Percentiles rank a stretch among this genome's conserved stretches.
phyloP scores from a whole-genome alignment of 2,888 invertebrate genomes.

The Colletes collaris region DNA sequence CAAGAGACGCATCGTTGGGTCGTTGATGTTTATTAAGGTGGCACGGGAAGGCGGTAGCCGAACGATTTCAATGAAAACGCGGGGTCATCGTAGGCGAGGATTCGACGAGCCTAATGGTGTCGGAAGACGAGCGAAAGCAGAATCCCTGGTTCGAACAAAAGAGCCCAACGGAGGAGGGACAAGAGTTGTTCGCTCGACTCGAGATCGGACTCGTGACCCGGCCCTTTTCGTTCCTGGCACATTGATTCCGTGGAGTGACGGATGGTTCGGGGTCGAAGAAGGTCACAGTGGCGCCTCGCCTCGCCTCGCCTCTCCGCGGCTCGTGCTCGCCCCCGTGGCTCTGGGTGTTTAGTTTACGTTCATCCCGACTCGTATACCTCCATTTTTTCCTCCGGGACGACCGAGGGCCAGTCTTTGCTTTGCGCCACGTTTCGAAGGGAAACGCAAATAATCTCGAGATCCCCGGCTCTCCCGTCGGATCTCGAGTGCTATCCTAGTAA shows the following conservation, averaged over 20 bases:
- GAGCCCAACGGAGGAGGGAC: constrained; percentile 36
- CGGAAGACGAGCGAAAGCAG: constrained; percentile 29
- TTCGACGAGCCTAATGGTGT: constrained; percentile 59
- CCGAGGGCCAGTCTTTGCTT: constrained; percentile 48
- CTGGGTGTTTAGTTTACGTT: constrained; percentile 68
- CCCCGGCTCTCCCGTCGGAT: constrained; percentile 12
- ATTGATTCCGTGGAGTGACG: constrained; percentile 75
- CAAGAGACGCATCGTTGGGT: background rate
- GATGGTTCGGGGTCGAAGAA: constrained; percentile 71
- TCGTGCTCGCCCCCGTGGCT: constrained; percentile 49
- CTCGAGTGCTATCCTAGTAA: constrained; percentile 60
- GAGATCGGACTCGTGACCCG: constrained; percentile 72
- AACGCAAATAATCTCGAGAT: constrained; percentile 67
- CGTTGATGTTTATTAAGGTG: constrained; percentile 22
- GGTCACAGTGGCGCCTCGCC: constrained; percentile 72
- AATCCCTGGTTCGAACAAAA: constrained; percentile 55
- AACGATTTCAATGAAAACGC: constrained; percentile 48
- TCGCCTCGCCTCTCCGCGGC: too few species aligned
- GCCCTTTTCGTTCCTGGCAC: constrained; percentile 70
- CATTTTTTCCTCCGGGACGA: constrained; percentile 31
- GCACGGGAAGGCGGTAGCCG: constrained; percentile 11
- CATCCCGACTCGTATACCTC: constrained; percentile 48
- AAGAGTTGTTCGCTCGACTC: constrained; percentile 45
- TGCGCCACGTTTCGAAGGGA: constrained; percentile 63
- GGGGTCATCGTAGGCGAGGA: constrained; percentile 46